Evolutionary conservation across 53 echinoderm and acorn worm genomes (phyloP).

Genomic region (Apostichopus leukothele): DNA sequence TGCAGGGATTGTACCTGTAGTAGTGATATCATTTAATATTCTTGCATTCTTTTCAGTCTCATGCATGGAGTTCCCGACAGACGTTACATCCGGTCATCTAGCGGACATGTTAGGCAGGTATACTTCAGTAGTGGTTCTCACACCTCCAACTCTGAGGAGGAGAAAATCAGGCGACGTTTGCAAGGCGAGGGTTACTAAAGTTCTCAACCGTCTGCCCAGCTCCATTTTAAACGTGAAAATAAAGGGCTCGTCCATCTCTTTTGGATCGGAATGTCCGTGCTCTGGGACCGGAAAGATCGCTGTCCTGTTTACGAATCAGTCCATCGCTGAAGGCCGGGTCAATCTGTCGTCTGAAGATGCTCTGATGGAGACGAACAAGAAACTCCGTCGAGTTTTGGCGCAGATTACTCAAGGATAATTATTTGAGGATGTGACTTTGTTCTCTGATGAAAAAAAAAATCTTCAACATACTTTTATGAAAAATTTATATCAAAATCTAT

Average conservation of each 20-base stretch:
- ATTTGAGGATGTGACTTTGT: no score
- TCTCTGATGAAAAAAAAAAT: no score
- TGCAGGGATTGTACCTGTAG: no score
- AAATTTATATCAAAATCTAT: no score
- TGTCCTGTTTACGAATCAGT: conserved; percentile 24
- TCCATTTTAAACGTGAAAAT: no score
- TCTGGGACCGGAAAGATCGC: not conserved
- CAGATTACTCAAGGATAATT: not conserved
- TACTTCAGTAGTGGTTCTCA: not conserved
- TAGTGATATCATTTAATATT: no score
- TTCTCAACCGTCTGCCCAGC: not conserved
- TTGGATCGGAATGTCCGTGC: conserved; percentile 1
- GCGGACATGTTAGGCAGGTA: not conserved
- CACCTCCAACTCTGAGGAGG: not conserved
- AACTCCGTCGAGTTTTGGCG: not conserved
- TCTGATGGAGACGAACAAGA: conserved; percentile 15
- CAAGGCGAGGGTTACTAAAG: not conserved
- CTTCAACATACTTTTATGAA: no score
- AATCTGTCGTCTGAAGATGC: not conserved
- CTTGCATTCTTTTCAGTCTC: no score
- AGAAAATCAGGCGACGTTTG: not conserved
- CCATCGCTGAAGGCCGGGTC: not conserved
- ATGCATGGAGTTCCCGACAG: not conserved
- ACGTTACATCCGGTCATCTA: not conserved
- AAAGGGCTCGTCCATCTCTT: not conserved